Base-by-base conservation (phyloP, 2,888 invertebrate species). In the Drosophila mulleri region DNA sequence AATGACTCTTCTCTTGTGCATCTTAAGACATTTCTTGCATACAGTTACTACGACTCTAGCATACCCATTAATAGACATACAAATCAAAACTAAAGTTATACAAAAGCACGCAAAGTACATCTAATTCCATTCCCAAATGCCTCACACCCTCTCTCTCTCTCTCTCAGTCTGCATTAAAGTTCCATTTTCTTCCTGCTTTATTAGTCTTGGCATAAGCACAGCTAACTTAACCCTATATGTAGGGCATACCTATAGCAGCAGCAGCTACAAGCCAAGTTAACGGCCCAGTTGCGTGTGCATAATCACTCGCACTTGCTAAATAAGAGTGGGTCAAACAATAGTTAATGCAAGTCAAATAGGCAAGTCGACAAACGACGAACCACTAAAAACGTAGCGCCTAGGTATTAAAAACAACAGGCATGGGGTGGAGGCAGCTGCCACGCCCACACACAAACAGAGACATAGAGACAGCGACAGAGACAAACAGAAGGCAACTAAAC, bases 211-310 rank as follows among this genome's bases (percentile, higher is more conserved):
- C n/a, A 20, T 12, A 2, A 32, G n/a, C 42, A 14, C 6, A 26
- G 32, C 67, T 41, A 42, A 20, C 29, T 26, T 41, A 23, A 39
- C 26, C 41, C 52, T 1, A 53, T 16, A 37, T 37, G 2, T 39
- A 9, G 58, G 50, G 50, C 70, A 69, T 52, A 52, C 54, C 54
- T 52, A 47, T 52, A 47, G 42, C 66, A 57, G 45, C 29, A 29
- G 29, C 16, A 18, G 37, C 32, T 20, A 53, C 20, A 18, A n/a
- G 53, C 20, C 47, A 56, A 80, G 72, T 73, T 83, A 87, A 89
- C 84, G 74, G 72, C 73, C 62, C 52, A 50, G 80, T 86, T 86
- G 86, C 86, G 86, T 86, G 86, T 75, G 77, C 72, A 80, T 78
- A 86, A 90, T 88, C 79, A 86, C 76, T 75, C 67, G 74, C 78